Base-by-base conservation (phyloP, 2,797 vertebrate genomes). In the Clarias laeviceps region DNA sequence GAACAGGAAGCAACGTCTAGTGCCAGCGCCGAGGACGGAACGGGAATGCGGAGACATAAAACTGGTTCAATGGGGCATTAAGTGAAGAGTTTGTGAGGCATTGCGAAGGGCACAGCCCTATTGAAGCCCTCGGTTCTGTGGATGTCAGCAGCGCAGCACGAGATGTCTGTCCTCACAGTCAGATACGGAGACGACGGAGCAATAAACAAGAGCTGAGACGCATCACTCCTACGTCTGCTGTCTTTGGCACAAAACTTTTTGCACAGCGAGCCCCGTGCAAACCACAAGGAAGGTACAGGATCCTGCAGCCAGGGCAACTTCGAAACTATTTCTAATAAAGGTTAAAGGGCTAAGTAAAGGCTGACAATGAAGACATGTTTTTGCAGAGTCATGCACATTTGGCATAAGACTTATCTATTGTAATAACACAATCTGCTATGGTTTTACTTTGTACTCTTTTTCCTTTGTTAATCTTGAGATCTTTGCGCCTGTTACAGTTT, bases 191-290 rank as follows among this genome's bases (percentile, higher is more conserved):
- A 89, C 62, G 45, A 82, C 32, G 74, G 84, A 78, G 87, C 87
- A 89, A 91, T 90, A 91, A 90, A 91, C 88, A 88, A 84, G 77
- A 86, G 65, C 61, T 56, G 83, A 85, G 88, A 85, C 66, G 61
- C 79, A 87, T 86, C 80, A 84, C 88, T 86, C 72, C 72, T 56
- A 50, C 32, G 74, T 34, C 87, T 89, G 88, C 83, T 87, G 87
- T 88, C 89, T 86, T 88, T 90, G 90, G 89, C 88, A 82, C 66
- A 56, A 66, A 82, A 74, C 32, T 17, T 34, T 70, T 27, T 0
- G 64, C 84, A 86, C 82, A 87, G 77, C 65, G 34, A 87, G 85
- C 84, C 81, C 8, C 2, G 5, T 59, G 82, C 66, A 85, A 88
- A 87, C 87, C 84, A 78, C 86, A 90, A 87, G 87, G 79, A 83